Evolutionary conservation across 64 coral and sea anemone genomes (phyloP).

Genomic region (Catalaphyllia jardinei): DNA sequence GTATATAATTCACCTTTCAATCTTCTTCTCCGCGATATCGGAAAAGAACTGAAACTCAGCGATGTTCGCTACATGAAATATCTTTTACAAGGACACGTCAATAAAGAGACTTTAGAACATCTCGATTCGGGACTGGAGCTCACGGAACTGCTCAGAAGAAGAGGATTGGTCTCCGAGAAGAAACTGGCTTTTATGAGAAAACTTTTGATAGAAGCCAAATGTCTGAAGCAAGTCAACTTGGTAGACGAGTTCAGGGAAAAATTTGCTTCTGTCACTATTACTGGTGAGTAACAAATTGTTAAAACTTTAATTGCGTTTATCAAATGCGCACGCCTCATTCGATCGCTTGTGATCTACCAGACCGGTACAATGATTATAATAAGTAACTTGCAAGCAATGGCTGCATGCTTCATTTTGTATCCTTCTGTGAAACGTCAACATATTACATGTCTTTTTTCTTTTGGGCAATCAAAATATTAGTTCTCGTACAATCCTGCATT

Average conservation of each 20-base stretch:
- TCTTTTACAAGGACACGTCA: slow-evolving; percentile 85
- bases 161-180: slow-evolving; percentile 78
- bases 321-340: not conserved
- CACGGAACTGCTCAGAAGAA: slow-evolving; percentile 49
- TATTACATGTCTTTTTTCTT: too few species aligned
- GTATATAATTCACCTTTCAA: slow-evolving; percentile 41
- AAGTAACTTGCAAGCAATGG: too few species aligned
- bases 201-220: slow-evolving; percentile 81
- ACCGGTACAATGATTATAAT: too few species aligned
- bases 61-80: slow-evolving; percentile 81
- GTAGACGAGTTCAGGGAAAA: slow-evolving; percentile 74
- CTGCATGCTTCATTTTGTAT: too few species aligned
- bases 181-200: slow-evolving; percentile 86
- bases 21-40: slow-evolving; percentile 64
- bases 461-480: too few species aligned
- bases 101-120: slow-evolving; percentile 77
- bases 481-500: too few species aligned
- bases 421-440: too few species aligned
- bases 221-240: slow-evolving; percentile 72
- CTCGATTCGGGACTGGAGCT: slow-evolving; percentile 76
- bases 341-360: too few species aligned
- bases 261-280: slow-evolving; percentile 35
- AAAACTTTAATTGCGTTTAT: slow-evolving; percentile 4
- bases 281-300: slow-evolving; percentile 51
- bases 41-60: slow-evolving; percentile 56